These are phyloP conservation scores for Miopithecus talapoin DNA, from an alignment of 2,797 vertebrate genomes.

Conservation along the genomic window DNA sequence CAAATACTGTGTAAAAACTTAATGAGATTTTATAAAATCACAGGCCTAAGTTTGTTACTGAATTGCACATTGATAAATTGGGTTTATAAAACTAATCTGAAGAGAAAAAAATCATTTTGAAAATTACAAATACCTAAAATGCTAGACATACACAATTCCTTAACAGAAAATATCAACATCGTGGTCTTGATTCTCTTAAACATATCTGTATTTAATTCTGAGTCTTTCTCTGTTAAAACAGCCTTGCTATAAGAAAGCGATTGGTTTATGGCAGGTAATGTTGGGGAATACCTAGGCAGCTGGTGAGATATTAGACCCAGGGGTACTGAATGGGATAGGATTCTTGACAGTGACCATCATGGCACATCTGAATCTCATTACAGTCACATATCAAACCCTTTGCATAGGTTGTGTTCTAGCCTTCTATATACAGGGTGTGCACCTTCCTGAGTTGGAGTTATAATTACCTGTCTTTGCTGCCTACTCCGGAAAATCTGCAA, in stretches of 20 bases:
- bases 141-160: background rate
- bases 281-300: background rate
- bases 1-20: background rate
- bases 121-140: background rate
- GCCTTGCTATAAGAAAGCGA: background rate
- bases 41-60: background rate
- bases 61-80: background rate
- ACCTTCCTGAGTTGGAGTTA: background rate
- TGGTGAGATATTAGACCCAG: background rate
- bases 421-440: background rate
- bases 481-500: background rate
- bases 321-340: background rate
- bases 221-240: background rate
- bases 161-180: background rate
- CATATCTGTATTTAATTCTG: background rate
- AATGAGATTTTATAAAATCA: conserved; percentile 9
- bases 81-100: background rate
- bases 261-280: background rate
- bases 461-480: background rate
- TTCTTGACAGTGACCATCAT: background rate
- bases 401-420: background rate
- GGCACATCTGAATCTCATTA: background rate
- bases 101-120: background rate
- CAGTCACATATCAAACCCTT: background rate
- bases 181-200: background rate